These are phyloP conservation scores for Benthosema pterotum DNA, from an alignment of 2,797 vertebrate genomes.

Conservation along the genomic window DNA sequence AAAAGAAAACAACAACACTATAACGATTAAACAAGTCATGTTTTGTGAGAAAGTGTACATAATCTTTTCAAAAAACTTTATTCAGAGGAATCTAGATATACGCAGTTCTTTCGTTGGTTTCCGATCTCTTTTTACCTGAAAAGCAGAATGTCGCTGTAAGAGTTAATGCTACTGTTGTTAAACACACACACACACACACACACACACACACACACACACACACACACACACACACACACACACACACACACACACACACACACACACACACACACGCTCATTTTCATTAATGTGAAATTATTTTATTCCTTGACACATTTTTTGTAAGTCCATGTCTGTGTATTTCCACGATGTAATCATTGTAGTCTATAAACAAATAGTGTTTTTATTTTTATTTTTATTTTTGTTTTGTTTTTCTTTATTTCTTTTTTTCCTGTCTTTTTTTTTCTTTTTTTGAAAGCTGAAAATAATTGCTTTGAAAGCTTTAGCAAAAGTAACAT, in stretches of 20 bases:
- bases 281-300: slow-evolving; percentile 76
- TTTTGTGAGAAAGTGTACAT: slow-evolving; percentile 40
- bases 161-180: slow-evolving; percentile 66
- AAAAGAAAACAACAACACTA: too few species aligned
- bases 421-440: slow-evolving; percentile 71
- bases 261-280: too few species aligned
- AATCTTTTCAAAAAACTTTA: slow-evolving; percentile 69
- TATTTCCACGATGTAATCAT: slow-evolving; percentile 80
- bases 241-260: too few species aligned
- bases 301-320: slow-evolving; percentile 77
- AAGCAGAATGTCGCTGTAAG: slow-evolving; percentile 62
- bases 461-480: slow-evolving; percentile 55
- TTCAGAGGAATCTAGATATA: slow-evolving; percentile 46
- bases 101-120: slow-evolving; percentile 18
- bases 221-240: too few species aligned
- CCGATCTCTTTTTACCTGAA: slow-evolving; percentile 76
- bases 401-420: slow-evolving; percentile 70
- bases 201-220: too few species aligned
- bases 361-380: slow-evolving; percentile 79
- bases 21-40: too few species aligned
- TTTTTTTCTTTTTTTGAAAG: slow-evolving; percentile 78
- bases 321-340: slow-evolving; percentile 81
- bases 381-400: slow-evolving; percentile 75
- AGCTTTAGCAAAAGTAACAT: slow-evolving; percentile 54
- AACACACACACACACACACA: too few species aligned